These are phyloP conservation scores for Spea hammondii DNA, from an alignment of 2,797 vertebrate species.

Conservation along the genomic window DNA sequence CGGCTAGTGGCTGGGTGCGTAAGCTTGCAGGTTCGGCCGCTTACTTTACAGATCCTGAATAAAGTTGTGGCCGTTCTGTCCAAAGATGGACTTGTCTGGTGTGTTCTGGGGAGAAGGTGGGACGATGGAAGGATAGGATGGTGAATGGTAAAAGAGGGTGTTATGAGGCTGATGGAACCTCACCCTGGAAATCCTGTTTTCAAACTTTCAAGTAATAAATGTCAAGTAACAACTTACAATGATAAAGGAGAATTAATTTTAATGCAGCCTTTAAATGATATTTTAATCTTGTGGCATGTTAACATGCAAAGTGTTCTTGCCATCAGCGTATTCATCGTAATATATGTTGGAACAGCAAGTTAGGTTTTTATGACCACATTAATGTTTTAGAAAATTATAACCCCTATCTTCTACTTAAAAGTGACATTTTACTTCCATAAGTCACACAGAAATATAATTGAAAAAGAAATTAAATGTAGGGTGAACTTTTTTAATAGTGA, in stretches of 20 bases:
- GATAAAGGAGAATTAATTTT: slow-evolving; percentile 36
- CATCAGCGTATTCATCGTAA: slow-evolving; percentile 41
- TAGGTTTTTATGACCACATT: slow-evolving; percentile 26
- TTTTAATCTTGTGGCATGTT: slow-evolving; percentile 49
- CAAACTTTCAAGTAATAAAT: not conserved
- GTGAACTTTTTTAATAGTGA: slow-evolving; percentile 25
- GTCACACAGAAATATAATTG: slow-evolving; percentile 41
- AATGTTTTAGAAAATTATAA: slow-evolving; percentile 46
- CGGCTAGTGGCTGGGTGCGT: too few relatives aligned
- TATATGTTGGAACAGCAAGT: slow-evolving; percentile 39
- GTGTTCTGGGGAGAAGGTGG: too few relatives aligned
- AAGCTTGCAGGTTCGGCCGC: too few relatives aligned
- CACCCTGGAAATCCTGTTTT: too few relatives aligned
- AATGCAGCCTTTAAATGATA: slow-evolving; percentile 42
- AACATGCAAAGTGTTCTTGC: slow-evolving; percentile 45
- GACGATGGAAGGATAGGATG: too few relatives aligned
- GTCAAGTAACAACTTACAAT: slow-evolving; percentile 31
- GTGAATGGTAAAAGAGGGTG: too few relatives aligned
- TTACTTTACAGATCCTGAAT: too few relatives aligned
- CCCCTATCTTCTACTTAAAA: slow-evolving; percentile 40
- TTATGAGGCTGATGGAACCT: too few relatives aligned
- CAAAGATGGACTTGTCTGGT: too few relatives aligned
- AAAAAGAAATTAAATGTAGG: slow-evolving; percentile 39
- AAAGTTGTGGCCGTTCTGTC: too few relatives aligned
- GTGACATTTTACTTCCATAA: slow-evolving; percentile 46